A percentile compares a stretch with the other conserved stretches of the same genome.
Conservation (phyloP, 1,140 invertebrate genomes). For the Mycetomoellerius zeteki region DNA sequence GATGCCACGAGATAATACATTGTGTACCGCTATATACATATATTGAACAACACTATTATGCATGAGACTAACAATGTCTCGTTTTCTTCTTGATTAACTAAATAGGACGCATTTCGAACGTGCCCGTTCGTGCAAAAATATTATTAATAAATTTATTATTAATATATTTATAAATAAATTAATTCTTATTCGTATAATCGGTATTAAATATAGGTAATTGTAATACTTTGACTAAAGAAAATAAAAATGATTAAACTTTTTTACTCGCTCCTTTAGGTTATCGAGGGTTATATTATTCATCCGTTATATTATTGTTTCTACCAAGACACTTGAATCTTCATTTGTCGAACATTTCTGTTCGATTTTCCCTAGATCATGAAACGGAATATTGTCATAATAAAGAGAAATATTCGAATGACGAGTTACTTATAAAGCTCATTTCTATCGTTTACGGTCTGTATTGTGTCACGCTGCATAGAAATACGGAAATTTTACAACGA, state of each 20-base stretch:
- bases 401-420: neutral
- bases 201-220: neutral
- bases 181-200: neutral
- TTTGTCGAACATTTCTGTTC: neutral
- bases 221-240: neutral
- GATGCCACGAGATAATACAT: slow-evolving; percentile 53
- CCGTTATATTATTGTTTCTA: neutral
- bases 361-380: slow-evolving; percentile 7
- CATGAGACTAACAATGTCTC: slow-evolving; percentile 30
- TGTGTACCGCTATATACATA: slow-evolving; percentile 9
- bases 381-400: neutral
- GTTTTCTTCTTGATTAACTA: slow-evolving; percentile 8
- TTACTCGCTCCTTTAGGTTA: neutral
- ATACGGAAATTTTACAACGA: slow-evolving; percentile 13
- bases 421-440: neutral
- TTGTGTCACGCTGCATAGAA: neutral
- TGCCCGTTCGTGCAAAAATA: neutral
- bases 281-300: neutral
- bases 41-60: slow-evolving; percentile 15
- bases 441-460: neutral
- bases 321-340: neutral
- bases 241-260: neutral
- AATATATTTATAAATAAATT: neutral
- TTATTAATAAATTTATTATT: neutral
- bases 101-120: neutral